Evolutionary conservation across 1,140 invertebrate genomes (phyloP), one percentile per base, ranked within the genome.

Genomic region (Drosophila grimshawi): DNA sequence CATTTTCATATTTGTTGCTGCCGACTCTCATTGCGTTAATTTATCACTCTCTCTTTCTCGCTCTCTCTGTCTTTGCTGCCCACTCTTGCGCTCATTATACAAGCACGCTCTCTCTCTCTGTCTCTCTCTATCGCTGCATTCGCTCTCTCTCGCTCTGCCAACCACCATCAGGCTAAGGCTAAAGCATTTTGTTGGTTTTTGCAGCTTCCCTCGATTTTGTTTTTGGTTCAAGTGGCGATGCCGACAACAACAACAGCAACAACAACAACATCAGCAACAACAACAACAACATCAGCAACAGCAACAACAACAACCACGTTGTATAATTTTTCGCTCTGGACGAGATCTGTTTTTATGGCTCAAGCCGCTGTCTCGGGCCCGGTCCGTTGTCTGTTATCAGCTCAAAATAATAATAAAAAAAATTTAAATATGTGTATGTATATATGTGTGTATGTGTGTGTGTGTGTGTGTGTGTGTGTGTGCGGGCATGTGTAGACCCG

Each of bases 321-420:
- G 69, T 69, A 76, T 86, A 86, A 82, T 72, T 76, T 82, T 76
- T 82, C 66, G 78, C 70, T 74, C 82, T 81, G 71, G 78, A 66
- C 76, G 76, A 86, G 85, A 83, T 83, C 83, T 83, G 72, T 74
- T 74, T 82, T 85, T 89, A 74, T 78, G 73, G 80, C 80, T 88
- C 77, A 89, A 85, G 80, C 80, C 80, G 59, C 74, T 56, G 52
- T 69, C 63, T 51, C 64, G 59, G 61, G 61, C 66, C 76, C 51
- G 75, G 49, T 53, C 39, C 33, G 63, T 69, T 88, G 85, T 85
- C 78, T 90, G 86, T 89, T 89, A 90, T 89, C 86, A 89, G 85
- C 85, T 90, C 86, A 80, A 78, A 90, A 89, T 89, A 90, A 85
- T 89, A 88, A 89, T 19, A 19, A 33, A 33, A 4, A 33, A 88